Base-by-base conservation (phyloP, 2,797 vertebrate species). In the Microctenopoma steveboyesi region DNA sequence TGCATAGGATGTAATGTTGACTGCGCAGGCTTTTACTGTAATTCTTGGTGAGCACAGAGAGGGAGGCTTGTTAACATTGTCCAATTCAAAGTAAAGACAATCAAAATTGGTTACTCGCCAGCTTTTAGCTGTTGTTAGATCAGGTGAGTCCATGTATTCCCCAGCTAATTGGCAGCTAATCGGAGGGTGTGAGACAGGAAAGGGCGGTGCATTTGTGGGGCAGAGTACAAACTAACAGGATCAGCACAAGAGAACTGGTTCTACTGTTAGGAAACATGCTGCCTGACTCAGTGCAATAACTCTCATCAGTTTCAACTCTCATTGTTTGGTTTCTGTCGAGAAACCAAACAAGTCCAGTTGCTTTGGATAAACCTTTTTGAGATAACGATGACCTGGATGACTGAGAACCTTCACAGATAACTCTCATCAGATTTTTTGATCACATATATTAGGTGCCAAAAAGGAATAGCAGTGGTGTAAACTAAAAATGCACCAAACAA, bases 1-100 rank as follows among this genome's bases (percentile, higher is more conserved):
- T 65, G 73, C 59, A 42, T 14, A 35, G 33, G 33, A 27, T 79
- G 75, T 79, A 55, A 58, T 86, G 83, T 73, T 88, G 88, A 91
- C 88, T 93, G 91, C 92, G 92, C 91, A 92, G 89, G 91, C 89
- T 89, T 94, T 93, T 91, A 90, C 92, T 91, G 92, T 87, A 78
- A 88, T 89, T 83, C 79, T 86, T 52, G 45, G 83, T 92, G 88
- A 92, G 90, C 88, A 89, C 87, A 90, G 92, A 93, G 89, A 92
- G 87, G 83, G 64, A 83, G 80, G 78, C 61, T 59, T 69, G 76
- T 80, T 86, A 76, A 54, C 48, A 7, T 22, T 11, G 72, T 85
- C 84, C 72, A 73, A 86, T 82, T 91, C 51, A 72, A 81, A 84
- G 68, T 69, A 70, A 86, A 86, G 80, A 88, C 86, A 86, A 74